Conservation (phyloP, 2,797 vertebrate species). For the Anniella stebbinsi region DNA sequence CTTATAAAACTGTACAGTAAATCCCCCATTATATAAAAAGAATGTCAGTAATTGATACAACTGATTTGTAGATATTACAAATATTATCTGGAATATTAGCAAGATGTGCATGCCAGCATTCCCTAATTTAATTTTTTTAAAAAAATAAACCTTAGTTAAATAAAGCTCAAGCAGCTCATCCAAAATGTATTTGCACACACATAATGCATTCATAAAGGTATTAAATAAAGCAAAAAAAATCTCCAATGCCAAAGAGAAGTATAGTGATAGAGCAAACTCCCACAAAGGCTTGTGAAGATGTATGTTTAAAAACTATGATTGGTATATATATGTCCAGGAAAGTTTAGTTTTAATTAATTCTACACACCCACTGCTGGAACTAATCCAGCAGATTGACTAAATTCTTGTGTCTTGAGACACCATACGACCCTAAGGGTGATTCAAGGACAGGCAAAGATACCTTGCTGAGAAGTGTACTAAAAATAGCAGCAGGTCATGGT, state of each 20-base stretch:
- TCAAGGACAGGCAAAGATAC: background rate
- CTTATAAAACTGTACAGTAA: background rate
- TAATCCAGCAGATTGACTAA: background rate
- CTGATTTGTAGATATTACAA: background rate
- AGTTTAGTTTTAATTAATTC: background rate
- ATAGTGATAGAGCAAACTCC: background rate
- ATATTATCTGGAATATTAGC: background rate
- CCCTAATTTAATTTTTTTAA: background rate
- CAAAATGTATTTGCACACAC: background rate
- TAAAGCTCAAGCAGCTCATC: background rate
- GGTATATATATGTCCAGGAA: background rate
- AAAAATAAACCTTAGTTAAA: background rate
- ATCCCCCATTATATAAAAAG: background rate
- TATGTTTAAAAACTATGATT: background rate
- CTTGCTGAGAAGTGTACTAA: background rate
- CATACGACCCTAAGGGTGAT: background rate
- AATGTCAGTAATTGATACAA: background rate
- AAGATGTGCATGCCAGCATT: background rate
- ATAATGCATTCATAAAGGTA: background rate
- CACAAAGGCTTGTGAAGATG: background rate
- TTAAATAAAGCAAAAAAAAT: background rate
- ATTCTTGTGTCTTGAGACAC: background rate
- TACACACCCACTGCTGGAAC: background rate
- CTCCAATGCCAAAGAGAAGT: background rate
- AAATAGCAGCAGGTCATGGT: background rate